phyloP scores from a whole-genome alignment of 2,113 vertebrate species.

The Pomatorhinus ruficollis region DNA sequence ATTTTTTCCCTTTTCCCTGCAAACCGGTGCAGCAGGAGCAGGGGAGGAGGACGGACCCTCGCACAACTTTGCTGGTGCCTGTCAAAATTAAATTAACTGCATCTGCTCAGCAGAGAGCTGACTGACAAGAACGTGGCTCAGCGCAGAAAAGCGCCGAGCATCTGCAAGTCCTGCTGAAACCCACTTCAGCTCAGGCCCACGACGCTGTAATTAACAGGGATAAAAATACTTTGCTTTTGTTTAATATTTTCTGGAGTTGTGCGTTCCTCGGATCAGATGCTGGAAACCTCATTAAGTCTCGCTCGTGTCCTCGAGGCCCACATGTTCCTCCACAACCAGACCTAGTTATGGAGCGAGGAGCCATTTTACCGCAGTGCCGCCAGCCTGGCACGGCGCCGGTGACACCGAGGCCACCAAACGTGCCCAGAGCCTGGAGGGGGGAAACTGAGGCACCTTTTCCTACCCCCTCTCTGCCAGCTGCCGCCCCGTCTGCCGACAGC shows the following conservation, averaged over 20 bases:
- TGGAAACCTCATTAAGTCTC: constrained; percentile 23
- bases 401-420: rapidly evolving
- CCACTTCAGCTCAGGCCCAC: constrained; percentile 46
- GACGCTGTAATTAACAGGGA: constrained; percentile 67
- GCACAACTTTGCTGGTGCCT: not conserved
- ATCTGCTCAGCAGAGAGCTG: constrained; percentile 43
- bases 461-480: not conserved
- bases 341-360: not conserved
- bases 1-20: not conserved
- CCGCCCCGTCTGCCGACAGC: not conserved
- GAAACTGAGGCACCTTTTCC: not conserved
- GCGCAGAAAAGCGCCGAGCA: not conserved
- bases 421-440: rapidly evolving
- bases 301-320: constrained; percentile 15
- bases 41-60: constrained; percentile 19
- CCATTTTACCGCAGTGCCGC: not conserved
- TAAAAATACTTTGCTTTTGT: constrained; percentile 66
- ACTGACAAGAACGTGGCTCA: not conserved
- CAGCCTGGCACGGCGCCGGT: rapidly evolving
- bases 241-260: constrained; percentile 42
- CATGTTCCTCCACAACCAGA: constrained; percentile 3
- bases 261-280: constrained; percentile 39
- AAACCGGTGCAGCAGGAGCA: not conserved
- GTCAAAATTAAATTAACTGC: constrained; percentile 42
- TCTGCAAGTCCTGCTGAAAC: constrained; percentile 53